Evolutionary conservation across 2,113 vertebrate species (phyloP).

Genomic region (Phoxinus phoxinus): DNA sequence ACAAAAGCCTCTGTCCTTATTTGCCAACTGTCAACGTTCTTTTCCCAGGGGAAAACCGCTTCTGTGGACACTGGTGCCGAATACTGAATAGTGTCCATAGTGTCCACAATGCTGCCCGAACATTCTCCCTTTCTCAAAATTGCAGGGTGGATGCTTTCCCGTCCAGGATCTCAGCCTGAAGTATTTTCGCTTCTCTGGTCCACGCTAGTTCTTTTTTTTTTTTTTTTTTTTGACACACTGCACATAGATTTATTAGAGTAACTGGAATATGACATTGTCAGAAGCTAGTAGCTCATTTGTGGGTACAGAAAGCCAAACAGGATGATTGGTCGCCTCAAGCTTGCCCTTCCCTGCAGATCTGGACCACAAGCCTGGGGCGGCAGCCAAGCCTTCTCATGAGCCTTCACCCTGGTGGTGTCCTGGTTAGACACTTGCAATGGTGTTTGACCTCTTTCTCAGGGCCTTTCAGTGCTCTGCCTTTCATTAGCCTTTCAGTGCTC

Average conservation of each 20-base stretch:
- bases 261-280: constrained; percentile 30
- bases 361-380: constrained; percentile 19
- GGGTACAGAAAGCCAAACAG: background rate
- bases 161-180: constrained; percentile 7
- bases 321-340: constrained; percentile 8
- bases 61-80: constrained; percentile 5
- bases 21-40: constrained; percentile 1
- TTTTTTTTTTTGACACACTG: background rate
- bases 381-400: background rate
- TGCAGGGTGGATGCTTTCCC: constrained; percentile 42
- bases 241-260: background rate
- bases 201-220: background rate
- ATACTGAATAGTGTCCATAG: constrained; percentile 18
- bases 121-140: constrained; percentile 27
- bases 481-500: constrained; percentile 10
- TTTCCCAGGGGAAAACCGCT: background rate
- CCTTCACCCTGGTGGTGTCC: background rate
- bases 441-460: background rate
- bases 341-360: constrained; percentile 1
- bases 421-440: constrained; percentile 15
- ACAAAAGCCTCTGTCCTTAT: constrained; percentile 3
- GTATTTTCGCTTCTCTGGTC: constrained; percentile 28
- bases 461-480: background rate
- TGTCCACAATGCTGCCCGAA: background rate
- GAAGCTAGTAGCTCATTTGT: constrained; percentile 13